These are phyloP conservation scores for Pentamera pediparva DNA, from an alignment of 53 echinoderm and acorn worm genomes.

Conservation along the genomic window DNA sequence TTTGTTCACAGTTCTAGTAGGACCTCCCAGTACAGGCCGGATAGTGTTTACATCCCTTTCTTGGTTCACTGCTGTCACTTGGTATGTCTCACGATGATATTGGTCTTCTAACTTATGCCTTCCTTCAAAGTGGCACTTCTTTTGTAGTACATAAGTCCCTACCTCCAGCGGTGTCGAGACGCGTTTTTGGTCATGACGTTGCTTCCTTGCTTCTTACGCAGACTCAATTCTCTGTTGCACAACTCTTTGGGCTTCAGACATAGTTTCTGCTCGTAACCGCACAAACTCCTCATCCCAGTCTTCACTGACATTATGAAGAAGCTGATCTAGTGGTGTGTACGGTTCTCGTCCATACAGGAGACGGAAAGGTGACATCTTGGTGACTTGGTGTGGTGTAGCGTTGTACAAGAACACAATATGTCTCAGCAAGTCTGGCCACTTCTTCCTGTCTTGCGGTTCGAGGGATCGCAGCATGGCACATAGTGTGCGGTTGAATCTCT, in stretches of 20 bases:
- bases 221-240: not conserved
- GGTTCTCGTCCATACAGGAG: no score
- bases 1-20: not conserved
- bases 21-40: not conserved
- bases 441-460: conserved; percentile 7
- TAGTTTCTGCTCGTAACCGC: not conserved
- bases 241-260: not conserved
- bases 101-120: not conserved
- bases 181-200: not conserved
- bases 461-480: conserved; percentile 44
- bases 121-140: not conserved
- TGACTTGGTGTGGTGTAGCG: no score
- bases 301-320: not conserved
- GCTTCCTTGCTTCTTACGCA: not conserved
- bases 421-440: no score
- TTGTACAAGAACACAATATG: no score
- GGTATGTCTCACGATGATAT: not conserved
- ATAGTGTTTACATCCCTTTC: not conserved
- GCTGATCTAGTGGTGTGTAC: no score
- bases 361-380: no score
- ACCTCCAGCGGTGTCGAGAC: not conserved
- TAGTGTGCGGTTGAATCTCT: conserved; percentile 46
- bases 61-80: not conserved
- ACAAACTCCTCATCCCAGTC: not conserved
- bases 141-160: not conserved